Percentiles rank a stretch among this genome's conserved stretches.
Conservation (phyloP, 2,113 vertebrate genomes). For the Pomatostomus ruficeps region DNA sequence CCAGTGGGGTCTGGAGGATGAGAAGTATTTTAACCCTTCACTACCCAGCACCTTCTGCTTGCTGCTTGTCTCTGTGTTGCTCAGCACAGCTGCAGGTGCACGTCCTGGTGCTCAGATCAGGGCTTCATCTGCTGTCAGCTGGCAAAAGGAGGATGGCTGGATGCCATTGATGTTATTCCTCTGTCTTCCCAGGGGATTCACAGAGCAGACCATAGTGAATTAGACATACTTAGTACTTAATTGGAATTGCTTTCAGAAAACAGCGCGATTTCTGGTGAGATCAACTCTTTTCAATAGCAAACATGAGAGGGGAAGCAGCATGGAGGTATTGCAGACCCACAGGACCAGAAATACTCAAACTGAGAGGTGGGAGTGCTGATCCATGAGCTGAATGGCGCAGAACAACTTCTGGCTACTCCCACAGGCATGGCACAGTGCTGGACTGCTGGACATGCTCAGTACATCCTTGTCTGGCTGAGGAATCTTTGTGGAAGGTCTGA, state of each 20-base stretch:
- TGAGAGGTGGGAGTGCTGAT: not conserved
- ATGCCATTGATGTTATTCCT: not conserved
- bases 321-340: not conserved
- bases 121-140: not conserved
- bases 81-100: not conserved
- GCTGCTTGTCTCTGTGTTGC: accelerated
- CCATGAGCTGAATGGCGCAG: not conserved
- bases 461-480: not conserved
- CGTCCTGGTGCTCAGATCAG: accelerated
- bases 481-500: not conserved
- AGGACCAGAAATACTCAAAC: not conserved
- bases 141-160: not conserved
- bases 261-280: not conserved
- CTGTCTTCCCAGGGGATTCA: not conserved
- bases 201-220: not conserved
- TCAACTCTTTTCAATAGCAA: not conserved
- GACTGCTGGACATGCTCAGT: not conserved
- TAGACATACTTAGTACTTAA: not conserved
- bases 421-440: not conserved
- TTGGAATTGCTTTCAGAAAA: not conserved
- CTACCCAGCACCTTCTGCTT: accelerated
- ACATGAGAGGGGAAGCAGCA: not conserved
- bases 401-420: not conserved
- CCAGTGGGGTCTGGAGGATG: not conserved
- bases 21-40: not conserved